Evolutionary conservation across 2,888 invertebrate genomes (phyloP).

Genomic region (Melinopterus prodromus): DNA sequence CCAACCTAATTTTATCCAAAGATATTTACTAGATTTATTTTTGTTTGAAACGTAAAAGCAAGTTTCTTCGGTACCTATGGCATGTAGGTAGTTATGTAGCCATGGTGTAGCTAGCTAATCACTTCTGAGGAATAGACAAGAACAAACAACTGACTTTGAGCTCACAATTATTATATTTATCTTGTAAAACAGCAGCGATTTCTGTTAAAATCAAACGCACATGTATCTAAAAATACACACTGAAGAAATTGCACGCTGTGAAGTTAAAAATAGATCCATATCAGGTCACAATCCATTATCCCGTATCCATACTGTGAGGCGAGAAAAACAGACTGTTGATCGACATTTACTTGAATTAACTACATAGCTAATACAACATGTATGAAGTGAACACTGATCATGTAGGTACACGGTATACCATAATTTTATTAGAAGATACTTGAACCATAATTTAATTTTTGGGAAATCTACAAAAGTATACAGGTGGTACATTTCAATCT

Average conservation of each 20-base stretch:
- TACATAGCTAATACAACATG: not conserved
- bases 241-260: not conserved
- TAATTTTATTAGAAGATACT: too few species aligned
- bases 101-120: too few species aligned
- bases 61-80: too few species aligned
- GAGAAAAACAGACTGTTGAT: not conserved
- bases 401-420: not conserved
- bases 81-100: too few species aligned
- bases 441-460: too few species aligned
- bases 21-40: too few species aligned
- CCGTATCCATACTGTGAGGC: not conserved
- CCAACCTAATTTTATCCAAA: too few species aligned
- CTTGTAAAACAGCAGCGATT: not conserved
- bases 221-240: not conserved
- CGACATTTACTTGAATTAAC: not conserved
- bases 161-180: not conserved
- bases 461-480: too few species aligned
- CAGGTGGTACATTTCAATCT: too few species aligned
- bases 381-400: not conserved
- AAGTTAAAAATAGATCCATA: not conserved
- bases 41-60: too few species aligned
- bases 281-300: not conserved
- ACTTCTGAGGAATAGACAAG: too few species aligned
- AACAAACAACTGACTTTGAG: not conserved
- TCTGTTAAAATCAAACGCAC: not conserved